These are phyloP conservation scores for Seira ritae DNA, from an alignment of 2,888 invertebrate genomes.

Conservation along the genomic window DNA sequence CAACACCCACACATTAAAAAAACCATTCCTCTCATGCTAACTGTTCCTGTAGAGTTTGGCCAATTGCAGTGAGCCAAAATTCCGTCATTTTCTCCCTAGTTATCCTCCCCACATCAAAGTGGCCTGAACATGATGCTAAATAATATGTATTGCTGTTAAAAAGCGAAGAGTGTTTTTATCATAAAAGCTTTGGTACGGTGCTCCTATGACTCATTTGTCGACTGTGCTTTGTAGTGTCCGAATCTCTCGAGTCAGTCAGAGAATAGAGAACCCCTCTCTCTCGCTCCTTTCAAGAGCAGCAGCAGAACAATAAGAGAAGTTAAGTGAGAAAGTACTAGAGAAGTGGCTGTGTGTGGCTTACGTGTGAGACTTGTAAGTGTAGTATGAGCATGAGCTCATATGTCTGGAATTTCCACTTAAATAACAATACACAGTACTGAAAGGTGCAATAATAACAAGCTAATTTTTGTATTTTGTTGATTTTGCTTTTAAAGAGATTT, in stretches of 20 bases:
- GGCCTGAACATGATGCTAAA: too few species aligned
- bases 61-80: constrained; percentile 35
- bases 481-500: too few species aligned
- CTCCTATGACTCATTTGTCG: constrained; percentile 55
- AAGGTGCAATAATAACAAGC: too few species aligned
- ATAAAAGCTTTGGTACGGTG: background rate
- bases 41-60: background rate
- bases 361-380: background rate
- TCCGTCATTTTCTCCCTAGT: constrained; percentile 53
- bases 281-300: background rate
- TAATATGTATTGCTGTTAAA: background rate
- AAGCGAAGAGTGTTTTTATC: background rate
- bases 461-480: too few species aligned
- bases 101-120: background rate
- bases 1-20: constrained; percentile 22
- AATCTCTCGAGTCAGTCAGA: too few species aligned
- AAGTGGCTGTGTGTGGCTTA: background rate
- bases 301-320: too few species aligned
- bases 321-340: background rate
- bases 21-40: background rate
- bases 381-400: background rate
- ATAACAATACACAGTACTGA: background rate
- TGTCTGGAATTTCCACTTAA: background rate
- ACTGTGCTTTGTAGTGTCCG: background rate
- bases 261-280: background rate